Conservation (phyloP, 30 jellyfish, hydroid and myxozoan genomes). For the Nemopilema nomurai region DNA sequence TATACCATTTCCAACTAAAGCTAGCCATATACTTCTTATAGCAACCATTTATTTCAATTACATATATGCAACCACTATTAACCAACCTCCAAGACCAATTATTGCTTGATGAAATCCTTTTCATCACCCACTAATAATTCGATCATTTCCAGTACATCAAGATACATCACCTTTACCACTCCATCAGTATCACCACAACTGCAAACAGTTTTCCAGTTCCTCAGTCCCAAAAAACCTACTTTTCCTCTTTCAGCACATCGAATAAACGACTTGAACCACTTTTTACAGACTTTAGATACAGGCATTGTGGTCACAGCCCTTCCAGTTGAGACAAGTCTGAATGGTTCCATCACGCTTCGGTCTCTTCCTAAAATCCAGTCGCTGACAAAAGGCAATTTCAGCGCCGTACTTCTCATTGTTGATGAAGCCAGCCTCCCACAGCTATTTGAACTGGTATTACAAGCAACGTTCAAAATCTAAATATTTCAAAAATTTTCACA, state of each 20-base stretch:
- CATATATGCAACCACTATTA: no score
- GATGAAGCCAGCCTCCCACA: constrained; percentile 21
- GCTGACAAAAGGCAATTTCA: constrained; percentile 2
- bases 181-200: neutral
- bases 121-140: no score
- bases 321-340: constrained; percentile 11
- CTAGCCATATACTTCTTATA: no score
- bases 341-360: constrained; percentile 8
- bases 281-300: neutral
- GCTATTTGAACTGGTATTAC: constrained; percentile 3
- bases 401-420: constrained; percentile 7
- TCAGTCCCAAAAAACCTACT: neutral
- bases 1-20: no score
- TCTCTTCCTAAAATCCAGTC: constrained; percentile 17
- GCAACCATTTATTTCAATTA: no score
- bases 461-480: no score
- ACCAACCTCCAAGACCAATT: no score
- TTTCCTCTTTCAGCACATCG: neutral
- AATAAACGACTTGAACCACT: neutral
- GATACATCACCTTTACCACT: neutral
- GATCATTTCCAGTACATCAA: no score
- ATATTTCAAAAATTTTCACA: no score
- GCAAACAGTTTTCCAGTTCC: neutral
- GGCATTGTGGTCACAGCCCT: neutral
- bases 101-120: no score